Conservation (phyloP, 2,113 vertebrate genomes). For the Marmota monax region DNA sequence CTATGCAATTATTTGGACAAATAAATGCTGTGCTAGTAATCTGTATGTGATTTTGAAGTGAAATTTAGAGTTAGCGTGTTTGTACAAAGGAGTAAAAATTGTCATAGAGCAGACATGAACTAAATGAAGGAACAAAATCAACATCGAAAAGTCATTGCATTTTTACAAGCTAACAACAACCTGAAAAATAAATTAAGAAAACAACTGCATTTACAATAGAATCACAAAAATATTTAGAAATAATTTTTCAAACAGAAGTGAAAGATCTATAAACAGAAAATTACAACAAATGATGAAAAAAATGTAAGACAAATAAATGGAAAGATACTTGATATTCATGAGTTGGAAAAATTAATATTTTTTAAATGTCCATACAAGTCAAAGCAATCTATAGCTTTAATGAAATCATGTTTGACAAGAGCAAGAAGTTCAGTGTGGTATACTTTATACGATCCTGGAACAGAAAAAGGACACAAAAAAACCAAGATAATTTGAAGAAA, state of each 20-base stretch:
- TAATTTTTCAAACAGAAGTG: neutral
- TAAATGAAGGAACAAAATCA: neutral
- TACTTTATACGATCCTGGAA: neutral
- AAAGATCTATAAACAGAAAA: neutral
- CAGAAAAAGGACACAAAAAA: neutral
- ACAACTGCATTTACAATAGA: neutral
- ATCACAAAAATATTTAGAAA: neutral
- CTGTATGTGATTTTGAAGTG: neutral
- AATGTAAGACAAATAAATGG: neutral
- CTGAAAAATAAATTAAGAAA: neutral
- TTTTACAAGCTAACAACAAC: neutral
- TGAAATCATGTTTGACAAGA: neutral
- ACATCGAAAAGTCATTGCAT: neutral
- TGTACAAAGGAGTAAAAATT: neutral
- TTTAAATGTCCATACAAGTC: neutral
- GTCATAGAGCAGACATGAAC: neutral
- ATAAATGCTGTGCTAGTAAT: neutral
- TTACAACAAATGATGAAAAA: neutral
- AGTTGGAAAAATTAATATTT: neutral
- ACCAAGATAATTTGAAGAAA: neutral
- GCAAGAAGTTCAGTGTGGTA: neutral
- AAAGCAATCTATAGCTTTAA: neutral
- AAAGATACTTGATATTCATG: neutral
- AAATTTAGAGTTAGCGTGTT: neutral
- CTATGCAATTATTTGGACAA: neutral